Evolutionary conservation across 1,140 invertebrate genomes (phyloP).

Genomic region (Lepidurus packardi): DNA sequence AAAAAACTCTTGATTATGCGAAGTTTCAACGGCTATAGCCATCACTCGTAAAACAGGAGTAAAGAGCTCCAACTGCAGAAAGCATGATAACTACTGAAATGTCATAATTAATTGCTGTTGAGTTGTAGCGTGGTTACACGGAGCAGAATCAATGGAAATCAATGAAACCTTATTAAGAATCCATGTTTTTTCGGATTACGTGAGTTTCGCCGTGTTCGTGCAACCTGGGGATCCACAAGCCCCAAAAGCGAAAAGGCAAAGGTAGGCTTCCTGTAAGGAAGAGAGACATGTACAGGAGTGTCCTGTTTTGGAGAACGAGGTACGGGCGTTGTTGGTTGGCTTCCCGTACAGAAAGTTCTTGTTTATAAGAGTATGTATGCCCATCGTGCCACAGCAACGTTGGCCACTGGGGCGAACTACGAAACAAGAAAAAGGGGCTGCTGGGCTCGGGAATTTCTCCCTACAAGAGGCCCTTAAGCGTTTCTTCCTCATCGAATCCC

Average conservation of each 20-base stretch:
- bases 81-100: too few relatives aligned
- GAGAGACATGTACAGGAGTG: not conserved
- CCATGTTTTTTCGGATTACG: not conserved
- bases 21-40: too few relatives aligned
- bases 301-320: not conserved
- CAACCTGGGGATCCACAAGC: not conserved
- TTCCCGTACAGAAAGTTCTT: too few relatives aligned
- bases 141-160: not conserved
- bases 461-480: not conserved
- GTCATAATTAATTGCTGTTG: not conserved
- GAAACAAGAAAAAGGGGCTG: not conserved
- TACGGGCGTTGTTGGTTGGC: too few relatives aligned
- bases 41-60: too few relatives aligned
- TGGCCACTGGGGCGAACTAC: not conserved
- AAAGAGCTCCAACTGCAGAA: too few relatives aligned
- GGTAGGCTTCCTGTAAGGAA: not conserved
- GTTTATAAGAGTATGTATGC: not conserved
- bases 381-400: constrained; percentile 16
- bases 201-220: not conserved
- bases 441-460: not conserved
- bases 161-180: not conserved
- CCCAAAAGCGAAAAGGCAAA: not conserved
- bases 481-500: not conserved
- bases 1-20: too few relatives aligned
- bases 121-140: not conserved